These are phyloP conservation scores for Lathronympha strigana DNA, from an alignment of 2,888 invertebrate genomes.

Conservation along the genomic window DNA sequence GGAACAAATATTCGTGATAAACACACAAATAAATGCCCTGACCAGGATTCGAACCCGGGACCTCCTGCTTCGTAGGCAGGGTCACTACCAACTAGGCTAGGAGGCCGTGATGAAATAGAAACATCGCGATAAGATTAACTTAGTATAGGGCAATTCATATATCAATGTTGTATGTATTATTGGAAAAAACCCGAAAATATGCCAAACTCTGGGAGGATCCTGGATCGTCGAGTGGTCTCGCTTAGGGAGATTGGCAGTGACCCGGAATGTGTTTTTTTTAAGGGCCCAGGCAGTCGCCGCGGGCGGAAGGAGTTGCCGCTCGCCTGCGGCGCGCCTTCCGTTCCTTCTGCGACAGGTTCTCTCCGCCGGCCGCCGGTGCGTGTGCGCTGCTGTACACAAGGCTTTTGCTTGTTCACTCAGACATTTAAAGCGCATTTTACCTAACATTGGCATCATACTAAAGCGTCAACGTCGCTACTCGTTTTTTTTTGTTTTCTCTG, in stretches of 20 bases:
- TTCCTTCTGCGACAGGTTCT: slow-evolving; percentile 59
- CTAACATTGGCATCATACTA: slow-evolving; percentile 1
- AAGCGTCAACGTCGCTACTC: too few species aligned
- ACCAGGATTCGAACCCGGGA: too few species aligned
- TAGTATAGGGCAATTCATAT: too few species aligned
- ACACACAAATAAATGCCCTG: too few species aligned
- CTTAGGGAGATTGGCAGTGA: slow-evolving; percentile 48
- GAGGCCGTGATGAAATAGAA: too few species aligned
- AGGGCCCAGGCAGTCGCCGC: slow-evolving; percentile 50
- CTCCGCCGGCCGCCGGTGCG: slow-evolving; percentile 64
- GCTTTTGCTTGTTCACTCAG: slow-evolving; percentile 21
- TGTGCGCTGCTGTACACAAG: slow-evolving; percentile 49
- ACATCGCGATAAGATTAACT: too few species aligned
- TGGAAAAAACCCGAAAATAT: background rate
- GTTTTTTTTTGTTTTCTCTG: background rate
- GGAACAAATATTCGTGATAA: too few species aligned
- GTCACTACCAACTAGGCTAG: too few species aligned
- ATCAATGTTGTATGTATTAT: background rate
- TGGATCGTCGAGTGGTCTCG: background rate
- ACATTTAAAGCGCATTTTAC: background rate
- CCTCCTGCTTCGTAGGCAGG: too few species aligned
- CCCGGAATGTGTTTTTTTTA: slow-evolving; percentile 57
- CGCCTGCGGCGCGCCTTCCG: slow-evolving; percentile 74
- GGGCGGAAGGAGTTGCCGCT: slow-evolving; percentile 56
- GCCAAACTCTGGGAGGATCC: background rate